phyloP scores from a whole-genome alignment of 1,140 invertebrate genomes.

The Micrasema minimum region DNA sequence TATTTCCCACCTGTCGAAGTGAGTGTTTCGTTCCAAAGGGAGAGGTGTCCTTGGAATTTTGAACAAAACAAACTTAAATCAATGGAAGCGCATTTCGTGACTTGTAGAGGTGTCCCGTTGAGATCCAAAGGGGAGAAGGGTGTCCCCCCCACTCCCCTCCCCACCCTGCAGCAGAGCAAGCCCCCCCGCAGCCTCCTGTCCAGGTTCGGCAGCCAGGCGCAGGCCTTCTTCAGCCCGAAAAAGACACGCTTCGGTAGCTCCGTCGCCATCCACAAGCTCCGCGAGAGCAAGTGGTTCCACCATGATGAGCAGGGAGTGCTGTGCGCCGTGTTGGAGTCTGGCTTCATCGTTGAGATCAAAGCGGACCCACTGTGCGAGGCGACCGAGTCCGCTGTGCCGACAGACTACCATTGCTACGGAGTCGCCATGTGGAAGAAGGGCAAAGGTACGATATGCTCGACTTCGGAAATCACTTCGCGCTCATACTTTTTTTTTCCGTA shows the following conservation, averaged over 20 bases:
- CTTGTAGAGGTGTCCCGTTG: slow-evolving; percentile 66
- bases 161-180: slow-evolving; percentile 42
- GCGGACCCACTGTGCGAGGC: slow-evolving; percentile 61
- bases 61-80: slow-evolving; percentile 53
- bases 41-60: slow-evolving; percentile 24
- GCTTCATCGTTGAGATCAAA: slow-evolving; percentile 73
- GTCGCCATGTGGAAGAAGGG: slow-evolving; percentile 73
- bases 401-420: slow-evolving; percentile 69
- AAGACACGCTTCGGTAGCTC: slow-evolving; percentile 70
- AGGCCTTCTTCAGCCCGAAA: slow-evolving; percentile 65
- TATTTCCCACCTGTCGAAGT: slow-evolving; percentile 10
- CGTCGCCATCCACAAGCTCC: slow-evolving; percentile 73
- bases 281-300: slow-evolving; percentile 76
- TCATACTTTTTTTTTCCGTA: not conserved
- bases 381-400: slow-evolving; percentile 59
- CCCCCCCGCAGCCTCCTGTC: slow-evolving; percentile 58
- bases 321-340: slow-evolving; percentile 74
- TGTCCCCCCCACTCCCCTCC: slow-evolving; percentile 54
- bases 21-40: slow-evolving; percentile 22
- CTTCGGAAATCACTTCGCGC: not conserved
- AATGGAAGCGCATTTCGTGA: slow-evolving; percentile 69
- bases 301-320: slow-evolving; percentile 73
- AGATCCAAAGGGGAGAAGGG: slow-evolving; percentile 42
- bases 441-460: slow-evolving; percentile 67
- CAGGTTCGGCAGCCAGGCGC: slow-evolving; percentile 66